Conservation (phyloP, 92 coral and sea anemone species). For the Epizoanthus illoricatus region DNA sequence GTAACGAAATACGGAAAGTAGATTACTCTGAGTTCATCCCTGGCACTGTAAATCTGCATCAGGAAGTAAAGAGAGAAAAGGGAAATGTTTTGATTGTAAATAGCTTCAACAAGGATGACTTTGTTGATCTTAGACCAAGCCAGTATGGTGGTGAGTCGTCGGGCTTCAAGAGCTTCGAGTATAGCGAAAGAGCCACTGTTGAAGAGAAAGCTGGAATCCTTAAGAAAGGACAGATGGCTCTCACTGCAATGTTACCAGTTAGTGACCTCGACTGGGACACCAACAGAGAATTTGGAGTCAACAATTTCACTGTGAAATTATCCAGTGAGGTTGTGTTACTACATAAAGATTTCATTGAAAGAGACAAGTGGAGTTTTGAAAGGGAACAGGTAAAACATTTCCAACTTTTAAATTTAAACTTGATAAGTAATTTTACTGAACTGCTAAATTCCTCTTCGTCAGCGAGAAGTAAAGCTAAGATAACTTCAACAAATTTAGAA, state of each 20-base stretch:
- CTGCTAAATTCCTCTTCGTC: neutral
- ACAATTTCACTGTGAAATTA: constrained; percentile 14
- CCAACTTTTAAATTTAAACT: neutral
- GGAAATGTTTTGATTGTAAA: constrained; percentile 12
- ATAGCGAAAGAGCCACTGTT: constrained; percentile 25
- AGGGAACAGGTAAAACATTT: neutral
- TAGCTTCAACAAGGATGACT: constrained; percentile 20
- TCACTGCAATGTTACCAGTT: constrained; percentile 10
- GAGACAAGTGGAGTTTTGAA: neutral
- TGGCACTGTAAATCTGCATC: constrained; percentile 21
- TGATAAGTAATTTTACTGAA: neutral
- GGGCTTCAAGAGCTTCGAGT: constrained; percentile 9
- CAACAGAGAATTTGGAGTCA: neutral
- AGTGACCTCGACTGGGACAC: neutral
- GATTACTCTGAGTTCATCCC: constrained; percentile 1
- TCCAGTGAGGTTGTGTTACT: constrained; percentile 5
- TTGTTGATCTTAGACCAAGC: neutral
- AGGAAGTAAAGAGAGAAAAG: constrained; percentile 19
- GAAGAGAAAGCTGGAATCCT: constrained; percentile 21
- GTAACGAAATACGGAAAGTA: neutral
- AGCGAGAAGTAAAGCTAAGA: neutral
- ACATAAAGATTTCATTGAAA: neutral
- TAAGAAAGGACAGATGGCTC: neutral
- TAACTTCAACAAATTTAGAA: neutral
- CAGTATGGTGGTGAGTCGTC: constrained; percentile 7